These are phyloP conservation scores for Melieria omissa DNA, from an alignment of 2,888 invertebrate species.

Conservation along the genomic window DNA sequence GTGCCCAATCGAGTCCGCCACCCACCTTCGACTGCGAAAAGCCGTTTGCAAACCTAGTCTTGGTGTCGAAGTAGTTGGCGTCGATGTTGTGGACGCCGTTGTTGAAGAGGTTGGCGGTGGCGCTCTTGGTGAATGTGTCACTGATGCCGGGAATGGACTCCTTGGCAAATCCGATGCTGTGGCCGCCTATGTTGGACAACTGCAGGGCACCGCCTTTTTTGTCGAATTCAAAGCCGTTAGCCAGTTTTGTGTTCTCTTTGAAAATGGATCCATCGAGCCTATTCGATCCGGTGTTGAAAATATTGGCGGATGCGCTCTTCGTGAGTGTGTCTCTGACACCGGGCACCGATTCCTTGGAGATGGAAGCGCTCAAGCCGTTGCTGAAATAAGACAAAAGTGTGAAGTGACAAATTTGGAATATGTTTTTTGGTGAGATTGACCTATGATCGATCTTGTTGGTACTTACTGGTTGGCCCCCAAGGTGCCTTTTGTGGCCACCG, in stretches of 20 bases:
- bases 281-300: conserved; percentile 53
- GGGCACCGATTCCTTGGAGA: conserved; percentile 44
- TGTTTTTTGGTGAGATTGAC: neutral
- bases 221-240: conserved; percentile 58
- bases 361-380: conserved; percentile 43
- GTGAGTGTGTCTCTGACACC: conserved; percentile 45
- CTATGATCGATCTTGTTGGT: neutral
- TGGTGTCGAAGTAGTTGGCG: conserved; percentile 56
- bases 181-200: conserved; percentile 55
- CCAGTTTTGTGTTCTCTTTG: conserved; percentile 55
- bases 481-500: conserved; percentile 45
- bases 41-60: conserved; percentile 57
- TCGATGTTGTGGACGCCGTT: conserved; percentile 52
- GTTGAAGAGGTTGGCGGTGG: conserved; percentile 50
- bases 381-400: conserved; percentile 19
- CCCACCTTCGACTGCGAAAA: conserved; percentile 57
- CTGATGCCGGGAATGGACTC: conserved; percentile 53
- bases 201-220: conserved; percentile 58
- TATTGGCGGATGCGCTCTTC: conserved; percentile 43
- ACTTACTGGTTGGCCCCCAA: conserved; percentile 46
- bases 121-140: conserved; percentile 43
- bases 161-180: conserved; percentile 51
- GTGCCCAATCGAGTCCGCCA: conserved; percentile 54
- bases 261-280: conserved; percentile 55
- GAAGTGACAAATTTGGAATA: neutral